Conservation (phyloP, 2,888 invertebrate genomes). For the Rhagophthalmus giganteus region DNA sequence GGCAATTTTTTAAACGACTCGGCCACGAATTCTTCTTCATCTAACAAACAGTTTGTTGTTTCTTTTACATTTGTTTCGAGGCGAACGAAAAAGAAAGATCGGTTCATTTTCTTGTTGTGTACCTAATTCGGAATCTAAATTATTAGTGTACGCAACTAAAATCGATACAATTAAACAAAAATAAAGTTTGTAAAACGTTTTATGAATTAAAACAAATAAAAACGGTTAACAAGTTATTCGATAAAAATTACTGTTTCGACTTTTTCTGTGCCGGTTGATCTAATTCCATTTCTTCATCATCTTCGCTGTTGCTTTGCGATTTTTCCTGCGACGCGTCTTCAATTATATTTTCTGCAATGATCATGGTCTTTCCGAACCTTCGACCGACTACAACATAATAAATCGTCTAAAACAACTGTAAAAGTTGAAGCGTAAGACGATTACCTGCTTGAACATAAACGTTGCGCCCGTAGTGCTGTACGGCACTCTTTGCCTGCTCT, state of each 20-base stretch:
- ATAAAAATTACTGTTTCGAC: conserved; percentile 36
- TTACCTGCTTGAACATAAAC: conserved; percentile 69
- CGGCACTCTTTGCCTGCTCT: conserved; percentile 67
- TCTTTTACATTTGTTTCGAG: too few relatives aligned
- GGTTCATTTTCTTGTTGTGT: conserved; percentile 1
- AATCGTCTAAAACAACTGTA: not conserved
- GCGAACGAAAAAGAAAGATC: not conserved
- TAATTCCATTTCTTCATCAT: conserved; percentile 46
- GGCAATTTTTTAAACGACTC: too few relatives aligned
- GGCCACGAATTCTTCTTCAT: too few relatives aligned
- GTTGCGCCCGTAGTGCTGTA: conserved; percentile 62
- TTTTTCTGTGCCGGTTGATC: conserved; percentile 47
- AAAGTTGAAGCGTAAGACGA: too few relatives aligned
- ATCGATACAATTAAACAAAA: too few relatives aligned
- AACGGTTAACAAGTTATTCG: conserved; percentile 5
- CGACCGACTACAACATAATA: conserved; percentile 53
- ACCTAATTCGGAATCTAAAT: too few relatives aligned
- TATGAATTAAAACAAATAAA: conserved; percentile 3
- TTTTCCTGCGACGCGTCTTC: conserved; percentile 22
- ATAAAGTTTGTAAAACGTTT: conserved; percentile 6
- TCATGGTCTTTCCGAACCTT: conserved; percentile 58
- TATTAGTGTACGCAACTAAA: conserved; percentile 3
- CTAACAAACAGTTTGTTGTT: too few relatives aligned
- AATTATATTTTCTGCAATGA: conserved; percentile 55
- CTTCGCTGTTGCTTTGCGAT: conserved; percentile 36